Evolutionary conservation across 2,113 vertebrate species (phyloP).

Genomic region (Anas platyrhynchos): DNA sequence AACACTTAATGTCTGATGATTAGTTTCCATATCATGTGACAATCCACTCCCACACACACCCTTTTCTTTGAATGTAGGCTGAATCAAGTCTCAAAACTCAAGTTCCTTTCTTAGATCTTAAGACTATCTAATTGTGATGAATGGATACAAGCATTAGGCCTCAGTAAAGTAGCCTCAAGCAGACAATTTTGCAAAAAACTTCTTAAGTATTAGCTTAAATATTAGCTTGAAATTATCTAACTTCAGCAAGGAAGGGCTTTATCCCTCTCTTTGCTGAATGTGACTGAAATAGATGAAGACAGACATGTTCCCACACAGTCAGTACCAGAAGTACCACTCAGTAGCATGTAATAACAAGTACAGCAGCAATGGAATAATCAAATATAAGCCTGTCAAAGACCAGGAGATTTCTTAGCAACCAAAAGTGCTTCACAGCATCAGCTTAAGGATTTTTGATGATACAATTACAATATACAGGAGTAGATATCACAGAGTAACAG

Average conservation of each 20-base stretch:
- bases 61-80: background rate
- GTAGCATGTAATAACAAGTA: background rate
- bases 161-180: background rate
- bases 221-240: background rate
- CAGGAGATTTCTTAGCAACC: background rate
- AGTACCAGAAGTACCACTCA: background rate
- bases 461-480: background rate
- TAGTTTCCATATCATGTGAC: background rate
- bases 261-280: background rate
- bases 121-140: background rate
- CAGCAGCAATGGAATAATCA: background rate
- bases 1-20: background rate
- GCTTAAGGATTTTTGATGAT: background rate
- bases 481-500: background rate
- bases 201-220: background rate
- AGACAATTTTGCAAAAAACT: background rate
- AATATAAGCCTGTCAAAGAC: background rate
- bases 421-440: background rate
- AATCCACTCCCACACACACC: background rate
- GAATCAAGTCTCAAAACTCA: background rate
- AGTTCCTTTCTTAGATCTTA: background rate
- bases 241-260: background rate
- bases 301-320: background rate
- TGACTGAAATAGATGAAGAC: background rate
- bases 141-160: background rate